Base-by-base conservation (phyloP, 2,888 invertebrate genomes). In the Megaustenia siamemsis region DNA sequence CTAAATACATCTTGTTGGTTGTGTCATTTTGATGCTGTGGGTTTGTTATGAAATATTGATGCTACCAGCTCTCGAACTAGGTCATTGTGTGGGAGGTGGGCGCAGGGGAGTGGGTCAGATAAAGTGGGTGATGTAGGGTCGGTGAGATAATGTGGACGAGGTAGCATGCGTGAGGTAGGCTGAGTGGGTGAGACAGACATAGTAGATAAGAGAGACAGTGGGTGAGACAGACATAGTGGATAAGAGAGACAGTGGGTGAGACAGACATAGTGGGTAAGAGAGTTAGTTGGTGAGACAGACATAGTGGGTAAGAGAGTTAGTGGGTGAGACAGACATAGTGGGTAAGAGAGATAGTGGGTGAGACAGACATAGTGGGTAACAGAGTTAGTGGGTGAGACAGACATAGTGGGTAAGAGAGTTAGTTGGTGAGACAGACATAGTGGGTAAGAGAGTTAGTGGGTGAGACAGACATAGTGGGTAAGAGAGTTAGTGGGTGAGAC, bases 211-310 rank as follows among this genome's bases (percentile, higher is more conserved):
- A 81, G 69, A 53, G 71, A 71, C 28, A 81, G 71, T 53, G 71
- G 49, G 71, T 71, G 53, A 21, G 81, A 69, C 71, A 71, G 53
- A 53, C 53, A 81, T 45, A 81, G 69, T 49, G 69, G n/a, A 43
- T 49, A 53, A 18, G 32, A 8, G 28, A 32, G 66, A 79, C 24
- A 63, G 63, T 35, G 79, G 63, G 79, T 63, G 79, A 79, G 63
- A 79, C 38, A 79, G 63, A 79, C 38, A 79, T 43, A 79, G 63
- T 63, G 63, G 63, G 60, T 63, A 38, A 79, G 38, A 79, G 79
- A 79, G 79, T 63, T 60, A 79, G 79, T 63, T 32, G 63, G 63
- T 40, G 63, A 79, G 79, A 79, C 35, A 79, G 79, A 79, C 28
- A 77, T 53, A 77, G 56, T n/a, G 63, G 63, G 63, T 28, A 43